Base-by-base conservation (phyloP, 2,113 vertebrate genomes). In the Lepus europaeus region DNA sequence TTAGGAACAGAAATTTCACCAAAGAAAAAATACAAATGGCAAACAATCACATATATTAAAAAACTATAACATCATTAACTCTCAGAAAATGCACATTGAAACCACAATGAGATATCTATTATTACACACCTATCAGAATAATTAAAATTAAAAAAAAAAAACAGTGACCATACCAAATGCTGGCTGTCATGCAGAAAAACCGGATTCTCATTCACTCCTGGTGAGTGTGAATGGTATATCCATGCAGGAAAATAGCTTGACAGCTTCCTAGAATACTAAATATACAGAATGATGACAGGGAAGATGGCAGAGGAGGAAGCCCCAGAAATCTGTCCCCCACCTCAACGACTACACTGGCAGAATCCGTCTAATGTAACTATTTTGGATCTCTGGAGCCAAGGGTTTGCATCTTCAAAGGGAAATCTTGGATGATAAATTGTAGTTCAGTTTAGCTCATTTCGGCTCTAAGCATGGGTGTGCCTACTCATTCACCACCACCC, bases 21-120 rank as follows among this genome's bases (percentile, higher is more conserved):
- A 20, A 70, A 82, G 45, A 82, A 53, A 19, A 56, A 29, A 1
- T 12, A 82, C 10, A 70, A 19, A 64, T 49, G 51, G 2, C 16
- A 74, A 22, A 63, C 8, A 69, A 81, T 5, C 13, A 70, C 10
- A 25, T 39, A 31, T 77, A 87, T 56, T 53, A 45, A 31, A 82
- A 9, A 45, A 53, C 1, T n/a, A 39, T 74, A 29, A 31, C 4
- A 66, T 74, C 66, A 66, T 85, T 68, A 86, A 39, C 14, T 16
- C 66, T 78, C 25, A 90, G 33, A 33, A 82, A 92, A 91, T 31
- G 11, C 3, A 72, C 82, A 90, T 72, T 25, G 72, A 92, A 89
- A 69, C 66, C 19, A 36, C 3, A 63, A 9, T 10, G 27, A 87
- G 39, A 33, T 36, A 59, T 51, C 19, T 56, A 45, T 45, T 45